These are phyloP conservation scores for Nanger granti DNA, from an alignment of 2,113 vertebrate species.

Conservation along the genomic window DNA sequence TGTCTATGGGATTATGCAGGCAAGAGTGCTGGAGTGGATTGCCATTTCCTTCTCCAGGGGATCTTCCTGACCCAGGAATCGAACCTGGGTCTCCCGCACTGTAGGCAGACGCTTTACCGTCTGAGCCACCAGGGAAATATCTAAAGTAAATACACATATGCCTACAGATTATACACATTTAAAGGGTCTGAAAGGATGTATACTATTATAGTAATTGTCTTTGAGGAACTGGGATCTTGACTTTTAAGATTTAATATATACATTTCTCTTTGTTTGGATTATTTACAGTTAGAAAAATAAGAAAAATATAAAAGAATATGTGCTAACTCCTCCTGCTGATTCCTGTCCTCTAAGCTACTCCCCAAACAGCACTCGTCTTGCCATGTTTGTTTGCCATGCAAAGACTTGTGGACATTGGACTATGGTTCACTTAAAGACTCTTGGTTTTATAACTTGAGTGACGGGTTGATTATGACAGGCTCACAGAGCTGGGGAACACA, in stretches of 20 bases:
- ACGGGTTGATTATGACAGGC: neutral
- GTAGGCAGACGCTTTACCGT: too few species aligned
- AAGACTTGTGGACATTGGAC: neutral
- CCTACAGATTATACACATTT: neutral
- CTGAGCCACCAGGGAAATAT: neutral
- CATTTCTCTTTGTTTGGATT: neutral
- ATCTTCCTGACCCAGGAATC: too few species aligned
- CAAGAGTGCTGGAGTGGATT: too few species aligned
- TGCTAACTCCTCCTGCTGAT: neutral
- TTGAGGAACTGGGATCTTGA: neutral
- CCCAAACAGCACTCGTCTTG: neutral
- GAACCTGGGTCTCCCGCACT: too few species aligned
- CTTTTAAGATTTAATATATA: neutral
- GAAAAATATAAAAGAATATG: neutral
- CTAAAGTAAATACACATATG: neutral
- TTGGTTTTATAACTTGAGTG: neutral
- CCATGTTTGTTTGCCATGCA: neutral
- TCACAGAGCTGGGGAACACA: neutral
- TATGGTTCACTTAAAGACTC: neutral
- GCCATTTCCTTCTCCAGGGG: too few species aligned
- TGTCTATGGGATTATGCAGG: too few species aligned
- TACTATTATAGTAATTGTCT: neutral
- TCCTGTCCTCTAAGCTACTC: neutral
- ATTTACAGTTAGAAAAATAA: neutral
- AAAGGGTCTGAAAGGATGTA: neutral